Percentiles rank a stretch among this genome's conserved stretches.
phyloP scores from a whole-genome alignment of 2,113 vertebrate species.

The Willisornis vidua region DNA sequence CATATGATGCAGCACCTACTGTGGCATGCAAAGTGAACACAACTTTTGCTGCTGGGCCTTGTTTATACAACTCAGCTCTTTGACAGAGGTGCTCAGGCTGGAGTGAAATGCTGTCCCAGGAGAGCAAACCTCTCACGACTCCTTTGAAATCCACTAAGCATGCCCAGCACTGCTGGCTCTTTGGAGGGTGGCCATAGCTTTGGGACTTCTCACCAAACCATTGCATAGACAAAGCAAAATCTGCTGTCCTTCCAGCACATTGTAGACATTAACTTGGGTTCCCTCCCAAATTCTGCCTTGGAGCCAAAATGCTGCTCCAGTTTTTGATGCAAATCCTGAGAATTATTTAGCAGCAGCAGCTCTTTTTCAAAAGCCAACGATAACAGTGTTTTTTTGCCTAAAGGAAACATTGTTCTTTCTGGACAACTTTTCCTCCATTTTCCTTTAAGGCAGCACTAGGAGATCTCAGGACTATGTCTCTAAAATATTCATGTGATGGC shows the following conservation, averaged over 20 bases:
- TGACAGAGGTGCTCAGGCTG: not conserved
- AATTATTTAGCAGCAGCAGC: constrained; percentile 8
- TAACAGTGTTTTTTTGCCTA: constrained; percentile 32
- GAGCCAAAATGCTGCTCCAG: constrained; percentile 16
- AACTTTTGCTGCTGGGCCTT: not conserved
- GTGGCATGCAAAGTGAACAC: not conserved
- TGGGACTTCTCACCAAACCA: not conserved
- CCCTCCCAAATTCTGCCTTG: not conserved
- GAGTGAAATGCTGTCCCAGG: not conserved
- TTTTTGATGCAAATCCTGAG: constrained; percentile 15
- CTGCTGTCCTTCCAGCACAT: not conserved
- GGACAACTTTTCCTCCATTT: constrained; percentile 31
- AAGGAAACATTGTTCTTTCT: constrained; percentile 53
- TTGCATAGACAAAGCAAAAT: not conserved
- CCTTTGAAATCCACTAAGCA: not conserved
- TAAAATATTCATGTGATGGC: constrained; percentile 40
- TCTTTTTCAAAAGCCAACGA: not conserved
- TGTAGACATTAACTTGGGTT: not conserved
- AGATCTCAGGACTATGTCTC: not conserved
- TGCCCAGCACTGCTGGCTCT: not conserved
- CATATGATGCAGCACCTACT: not conserved
- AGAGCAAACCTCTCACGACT: not conserved
- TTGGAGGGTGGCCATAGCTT: not conserved
- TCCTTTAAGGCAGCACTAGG: constrained; percentile 26
- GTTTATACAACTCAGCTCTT: not conserved